phyloP scores from a whole-genome alignment of 2,797 vertebrate species.

The Siniperca scherzeri region DNA sequence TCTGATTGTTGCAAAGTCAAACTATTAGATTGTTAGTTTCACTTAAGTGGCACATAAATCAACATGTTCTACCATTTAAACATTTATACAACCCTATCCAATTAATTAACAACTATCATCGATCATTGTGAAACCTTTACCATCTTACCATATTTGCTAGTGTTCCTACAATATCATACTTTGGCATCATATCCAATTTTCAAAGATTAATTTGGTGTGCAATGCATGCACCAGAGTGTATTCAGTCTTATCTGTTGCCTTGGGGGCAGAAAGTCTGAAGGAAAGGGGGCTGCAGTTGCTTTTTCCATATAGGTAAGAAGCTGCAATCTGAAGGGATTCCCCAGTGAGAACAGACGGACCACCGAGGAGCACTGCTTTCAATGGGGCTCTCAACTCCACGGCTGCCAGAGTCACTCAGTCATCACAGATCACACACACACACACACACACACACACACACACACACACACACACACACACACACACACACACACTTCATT shows the following conservation, averaged over 20 bases:
- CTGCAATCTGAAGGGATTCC: slow-evolving; percentile 78
- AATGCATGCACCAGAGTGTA: not conserved
- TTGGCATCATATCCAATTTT: slow-evolving; percentile 13
- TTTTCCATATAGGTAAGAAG: slow-evolving; percentile 74
- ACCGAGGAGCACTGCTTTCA: slow-evolving; percentile 78
- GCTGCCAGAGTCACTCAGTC: slow-evolving; percentile 84
- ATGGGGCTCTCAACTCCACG: slow-evolving; percentile 75
- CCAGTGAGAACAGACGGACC: slow-evolving; percentile 84
- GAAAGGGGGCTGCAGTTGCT: slow-evolving; percentile 66
- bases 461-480: slow-evolving; percentile 46
- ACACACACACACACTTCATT: slow-evolving; percentile 39
- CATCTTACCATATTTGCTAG: not conserved
- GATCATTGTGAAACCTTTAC: not conserved
- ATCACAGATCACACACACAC: slow-evolving; percentile 58
- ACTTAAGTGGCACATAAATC: not conserved
- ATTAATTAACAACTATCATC: too few relatives aligned
- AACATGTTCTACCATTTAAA: not conserved
- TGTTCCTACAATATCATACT: not conserved
- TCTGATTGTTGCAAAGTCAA: not conserved
- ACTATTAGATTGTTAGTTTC: not conserved
- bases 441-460: slow-evolving; percentile 43
- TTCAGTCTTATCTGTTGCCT: slow-evolving; percentile 54
- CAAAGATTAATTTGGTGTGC: slow-evolving; percentile 17
- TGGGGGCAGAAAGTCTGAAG: slow-evolving; percentile 33
- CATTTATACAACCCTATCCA: not conserved